A percentile compares a stretch with the other conserved stretches of the same genome.
These are phyloP conservation scores for Linnaemya tessellans DNA, from an alignment of 2,888 invertebrate species.

Conservation along the genomic window DNA sequence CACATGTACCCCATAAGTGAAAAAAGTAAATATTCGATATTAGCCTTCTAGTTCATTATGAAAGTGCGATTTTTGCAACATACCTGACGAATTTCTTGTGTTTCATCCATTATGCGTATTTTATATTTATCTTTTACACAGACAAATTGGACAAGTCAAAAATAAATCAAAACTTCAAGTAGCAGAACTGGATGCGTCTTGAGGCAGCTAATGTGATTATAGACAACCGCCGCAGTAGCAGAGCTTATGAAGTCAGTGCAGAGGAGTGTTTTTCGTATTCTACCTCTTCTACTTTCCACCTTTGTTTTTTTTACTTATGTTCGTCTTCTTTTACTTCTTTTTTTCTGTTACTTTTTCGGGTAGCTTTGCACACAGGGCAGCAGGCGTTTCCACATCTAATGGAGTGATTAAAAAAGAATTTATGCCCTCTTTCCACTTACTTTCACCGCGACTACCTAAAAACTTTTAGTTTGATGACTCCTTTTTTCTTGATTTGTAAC, in stretches of 20 bases:
- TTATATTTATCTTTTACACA: constrained; percentile 44
- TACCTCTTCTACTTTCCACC: constrained; percentile 74
- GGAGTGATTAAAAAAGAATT: constrained; percentile 47
- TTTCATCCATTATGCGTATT: constrained; percentile 80
- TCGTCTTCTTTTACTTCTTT: constrained; percentile 52
- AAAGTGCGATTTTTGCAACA: constrained; percentile 47
- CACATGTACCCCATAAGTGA: neutral
- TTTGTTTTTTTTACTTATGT: constrained; percentile 45
- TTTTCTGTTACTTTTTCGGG: constrained; percentile 51
- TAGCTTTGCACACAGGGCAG: constrained; percentile 65
- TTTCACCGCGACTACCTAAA: constrained; percentile 67
- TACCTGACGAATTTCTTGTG: constrained; percentile 83
- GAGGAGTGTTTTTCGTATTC: constrained; percentile 77
- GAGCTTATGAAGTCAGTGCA: constrained; percentile 78
- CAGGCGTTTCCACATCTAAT: constrained; percentile 70
- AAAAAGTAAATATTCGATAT: neutral
- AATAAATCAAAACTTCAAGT: constrained; percentile 59
- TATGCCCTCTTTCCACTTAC: constrained; percentile 70
- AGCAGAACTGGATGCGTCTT: constrained; percentile 37
- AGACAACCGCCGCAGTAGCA: constrained; percentile 54
- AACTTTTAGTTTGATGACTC: constrained; percentile 51
- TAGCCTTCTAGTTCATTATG: constrained; percentile 16
- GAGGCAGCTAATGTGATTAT: constrained; percentile 49
- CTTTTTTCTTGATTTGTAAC: constrained; percentile 39
- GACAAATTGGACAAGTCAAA: constrained; percentile 43